Evolutionary conservation across 2,888 invertebrate genomes (phyloP).

Genomic region (Heliconius ismenius): DNA sequence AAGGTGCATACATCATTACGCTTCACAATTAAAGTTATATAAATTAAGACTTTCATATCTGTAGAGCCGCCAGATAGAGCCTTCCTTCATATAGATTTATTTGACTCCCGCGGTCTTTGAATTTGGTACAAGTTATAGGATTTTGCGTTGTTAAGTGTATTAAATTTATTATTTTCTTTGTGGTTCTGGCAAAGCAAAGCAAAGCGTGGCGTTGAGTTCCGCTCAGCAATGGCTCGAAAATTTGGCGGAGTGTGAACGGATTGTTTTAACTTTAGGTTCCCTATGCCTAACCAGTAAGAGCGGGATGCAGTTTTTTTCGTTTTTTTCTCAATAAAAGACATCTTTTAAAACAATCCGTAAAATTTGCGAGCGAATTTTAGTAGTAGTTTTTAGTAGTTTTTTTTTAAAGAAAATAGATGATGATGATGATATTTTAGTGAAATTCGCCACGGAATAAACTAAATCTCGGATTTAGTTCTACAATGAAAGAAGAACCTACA

Average conservation of each 20-base stretch:
- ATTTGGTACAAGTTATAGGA: constrained; percentile 42
- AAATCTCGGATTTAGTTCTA: no score
- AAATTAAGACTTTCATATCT: constrained; percentile 44
- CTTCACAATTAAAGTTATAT: constrained; percentile 41
- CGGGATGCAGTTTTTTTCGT: no score
- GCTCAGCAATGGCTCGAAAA: background rate
- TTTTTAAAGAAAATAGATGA: no score
- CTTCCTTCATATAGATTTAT: constrained; percentile 67
- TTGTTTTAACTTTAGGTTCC: background rate
- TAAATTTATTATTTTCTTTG: background rate
- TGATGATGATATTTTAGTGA: no score
- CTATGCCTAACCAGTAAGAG: background rate
- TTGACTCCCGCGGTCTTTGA: constrained; percentile 60
- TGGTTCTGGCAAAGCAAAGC: background rate
- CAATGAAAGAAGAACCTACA: background rate
- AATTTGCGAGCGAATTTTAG: no score
- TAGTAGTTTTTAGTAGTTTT: no score
- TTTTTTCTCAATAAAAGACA: no score
- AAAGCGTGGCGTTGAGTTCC: background rate
- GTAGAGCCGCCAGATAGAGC: constrained; percentile 56
- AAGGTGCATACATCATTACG: constrained; percentile 38
- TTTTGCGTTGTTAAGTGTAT: background rate
- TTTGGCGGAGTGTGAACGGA: background rate
- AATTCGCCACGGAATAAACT: no score
- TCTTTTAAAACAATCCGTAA: no score